Evolutionary conservation across 2,888 invertebrate species (phyloP).

Genomic region (Pimpla rufipes): DNA sequence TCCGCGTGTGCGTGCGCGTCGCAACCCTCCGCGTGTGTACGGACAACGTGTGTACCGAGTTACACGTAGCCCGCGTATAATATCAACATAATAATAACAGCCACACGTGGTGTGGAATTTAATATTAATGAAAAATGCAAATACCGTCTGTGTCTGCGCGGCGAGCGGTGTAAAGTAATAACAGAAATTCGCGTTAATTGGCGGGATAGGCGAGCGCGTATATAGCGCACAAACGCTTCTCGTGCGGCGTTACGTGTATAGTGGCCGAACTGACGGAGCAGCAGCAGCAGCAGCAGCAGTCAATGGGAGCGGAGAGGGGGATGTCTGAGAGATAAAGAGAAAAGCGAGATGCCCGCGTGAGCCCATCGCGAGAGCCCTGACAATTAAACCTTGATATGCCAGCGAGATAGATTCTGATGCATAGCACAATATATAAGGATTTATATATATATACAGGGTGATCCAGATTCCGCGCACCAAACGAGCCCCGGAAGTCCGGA

Average conservation of each 20-base stretch:
- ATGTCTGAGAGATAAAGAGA: constrained; percentile 44
- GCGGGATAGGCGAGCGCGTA: constrained; percentile 78
- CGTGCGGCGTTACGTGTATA: constrained; percentile 45
- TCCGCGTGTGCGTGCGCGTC: not conserved
- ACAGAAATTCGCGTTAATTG: constrained; percentile 82
- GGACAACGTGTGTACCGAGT: not conserved
- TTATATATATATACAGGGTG: constrained; percentile 55
- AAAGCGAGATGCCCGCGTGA: constrained; percentile 63
- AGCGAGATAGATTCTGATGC: constrained; percentile 79
- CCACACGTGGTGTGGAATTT: constrained; percentile 65
- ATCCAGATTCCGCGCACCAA: too few relatives aligned
- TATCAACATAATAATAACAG: constrained; percentile 37
- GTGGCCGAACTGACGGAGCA: constrained; percentile 30
- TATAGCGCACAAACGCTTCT: constrained; percentile 11
- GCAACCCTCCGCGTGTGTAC: too few relatives aligned
- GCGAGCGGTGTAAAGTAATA: constrained; percentile 80
- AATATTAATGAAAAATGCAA: constrained; percentile 82
- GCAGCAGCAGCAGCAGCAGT: constrained; percentile 40
- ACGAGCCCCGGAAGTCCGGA: too few relatives aligned
- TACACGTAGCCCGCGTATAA: constrained; percentile 21
- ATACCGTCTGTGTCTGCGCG: constrained; percentile 75
- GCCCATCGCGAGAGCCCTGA: constrained; percentile 70
- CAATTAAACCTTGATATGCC: constrained; percentile 81
- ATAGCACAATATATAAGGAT: constrained; percentile 47
- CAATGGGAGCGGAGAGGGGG: constrained; percentile 39